phyloP scores from a whole-genome alignment of 2,113 vertebrate genomes.

The Daphoenositta chrysoptera region DNA sequence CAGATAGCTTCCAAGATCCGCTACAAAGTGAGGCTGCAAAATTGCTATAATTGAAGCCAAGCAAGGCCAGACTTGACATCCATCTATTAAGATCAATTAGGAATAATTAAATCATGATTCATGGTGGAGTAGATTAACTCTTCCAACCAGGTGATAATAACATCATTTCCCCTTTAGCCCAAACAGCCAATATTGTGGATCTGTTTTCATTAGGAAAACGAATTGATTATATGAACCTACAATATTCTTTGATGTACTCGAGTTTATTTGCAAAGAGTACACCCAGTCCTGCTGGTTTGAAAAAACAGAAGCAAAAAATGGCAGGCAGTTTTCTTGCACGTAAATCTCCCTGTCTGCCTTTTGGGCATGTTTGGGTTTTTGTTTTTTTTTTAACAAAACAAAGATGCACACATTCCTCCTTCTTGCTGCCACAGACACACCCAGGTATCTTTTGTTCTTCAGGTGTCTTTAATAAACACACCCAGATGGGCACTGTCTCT shows the following conservation, averaged over 20 bases:
- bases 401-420: rapidly evolving
- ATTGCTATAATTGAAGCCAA: not conserved
- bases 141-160: conserved; percentile 21
- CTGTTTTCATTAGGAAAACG: not conserved
- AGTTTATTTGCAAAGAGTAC: not conserved
- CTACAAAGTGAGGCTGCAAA: not conserved
- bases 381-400: not conserved
- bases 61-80: not conserved
- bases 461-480: not conserved
- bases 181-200: not conserved
- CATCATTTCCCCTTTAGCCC: not conserved
- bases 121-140: not conserved
- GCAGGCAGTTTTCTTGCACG: not conserved
- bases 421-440: rapidly evolving
- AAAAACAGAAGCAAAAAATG: not conserved
- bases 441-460: not conserved
- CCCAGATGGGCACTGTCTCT: not conserved
- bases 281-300: not conserved
- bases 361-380: not conserved
- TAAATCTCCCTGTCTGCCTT: not conserved
- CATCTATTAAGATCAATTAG: conserved; percentile 36
- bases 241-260: not conserved
- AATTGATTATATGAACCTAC: not conserved
- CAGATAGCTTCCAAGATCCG: not conserved
- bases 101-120: conserved; percentile 34